Evolutionary conservation across 2,888 invertebrate genomes (phyloP), one percentile per base, ranked within the genome.

Genomic region (Lasioglossum morio): DNA sequence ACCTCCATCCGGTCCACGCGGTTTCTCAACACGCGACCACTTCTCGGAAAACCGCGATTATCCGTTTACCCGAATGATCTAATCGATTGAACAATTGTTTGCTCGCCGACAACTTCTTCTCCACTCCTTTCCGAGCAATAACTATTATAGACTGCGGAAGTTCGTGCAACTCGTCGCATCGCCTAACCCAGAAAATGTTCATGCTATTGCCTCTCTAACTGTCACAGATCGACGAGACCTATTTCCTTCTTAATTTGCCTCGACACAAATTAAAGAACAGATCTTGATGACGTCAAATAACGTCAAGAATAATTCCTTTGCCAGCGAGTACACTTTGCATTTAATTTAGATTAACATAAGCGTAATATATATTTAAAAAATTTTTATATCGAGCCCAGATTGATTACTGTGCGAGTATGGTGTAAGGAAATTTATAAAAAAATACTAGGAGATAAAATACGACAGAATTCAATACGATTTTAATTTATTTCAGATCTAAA

Each of bases 1-100:
- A 77, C 82, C 80, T 87, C 77, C 88, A 84, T 92, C 87, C 87
- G 85, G 82, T 86, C 79, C 82, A 43, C 63, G 72, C 72, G 72
- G 76, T 88, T 89, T 85, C 85, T 87, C 75, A 80, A 88, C 72
- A 77, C 69, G 79, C 87, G 84, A 88, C 87, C 86, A 86, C 82
- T 89, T 92, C 91, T 83, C 34, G 73, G 88, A 92, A 91, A 84
- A 79, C 77, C 43, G 19, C 84, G 46, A 85, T 86, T 75, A 82
- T 34, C 70, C 48, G 63, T 76, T 85, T 77, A 57, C 27, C 40
- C 70, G 74, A 57, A 72, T 77, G 72, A 85, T 74, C 57, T 81
- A 81, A 83, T 84, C 79, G 76, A 72, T 80, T 60, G 37, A 7
- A 46, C 53, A 43, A 75, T 75, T 60, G 48, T 43, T 70, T 70